These are phyloP conservation scores for Zapornia atra DNA, from an alignment of 2,113 vertebrate species.

Conservation along the genomic window DNA sequence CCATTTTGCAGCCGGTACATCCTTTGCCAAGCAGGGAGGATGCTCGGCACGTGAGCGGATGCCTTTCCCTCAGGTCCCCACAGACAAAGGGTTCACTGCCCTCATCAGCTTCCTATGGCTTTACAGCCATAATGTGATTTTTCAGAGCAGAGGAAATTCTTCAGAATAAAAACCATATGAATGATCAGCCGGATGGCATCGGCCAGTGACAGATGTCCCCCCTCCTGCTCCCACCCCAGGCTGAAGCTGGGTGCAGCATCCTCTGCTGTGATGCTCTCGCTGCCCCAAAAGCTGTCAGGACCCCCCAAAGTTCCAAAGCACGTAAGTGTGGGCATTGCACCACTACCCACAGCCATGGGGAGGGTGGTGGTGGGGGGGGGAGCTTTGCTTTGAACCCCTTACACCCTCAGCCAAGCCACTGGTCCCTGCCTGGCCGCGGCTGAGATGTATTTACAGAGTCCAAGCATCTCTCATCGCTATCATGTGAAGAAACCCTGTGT, in stretches of 20 bases:
- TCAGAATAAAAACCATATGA: accelerated
- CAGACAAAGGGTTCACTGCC: background rate
- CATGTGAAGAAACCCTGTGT: background rate
- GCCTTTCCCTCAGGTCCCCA: background rate
- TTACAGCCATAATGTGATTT: background rate
- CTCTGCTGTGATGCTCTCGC: background rate
- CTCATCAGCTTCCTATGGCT: background rate
- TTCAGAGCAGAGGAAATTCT: background rate
- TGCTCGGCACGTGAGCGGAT: accelerated
- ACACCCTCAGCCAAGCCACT: background rate
- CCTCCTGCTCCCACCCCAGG: background rate
- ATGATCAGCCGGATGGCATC: accelerated
- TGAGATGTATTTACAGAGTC: background rate
- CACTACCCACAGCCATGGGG: accelerated
- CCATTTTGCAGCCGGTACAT: background rate
- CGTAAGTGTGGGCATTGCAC: no score
- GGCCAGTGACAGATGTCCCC: accelerated
- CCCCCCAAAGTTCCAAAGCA: background rate
- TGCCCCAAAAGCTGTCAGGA: background rate
- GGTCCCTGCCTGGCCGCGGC: background rate
- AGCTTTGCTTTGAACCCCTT: background rate
- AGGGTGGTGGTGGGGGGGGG: accelerated
- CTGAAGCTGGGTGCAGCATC: background rate
- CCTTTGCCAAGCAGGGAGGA: background rate
- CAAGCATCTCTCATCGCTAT: background rate